Base-by-base conservation (phyloP, 2,888 invertebrate genomes). In the Athrips mouffetella region DNA sequence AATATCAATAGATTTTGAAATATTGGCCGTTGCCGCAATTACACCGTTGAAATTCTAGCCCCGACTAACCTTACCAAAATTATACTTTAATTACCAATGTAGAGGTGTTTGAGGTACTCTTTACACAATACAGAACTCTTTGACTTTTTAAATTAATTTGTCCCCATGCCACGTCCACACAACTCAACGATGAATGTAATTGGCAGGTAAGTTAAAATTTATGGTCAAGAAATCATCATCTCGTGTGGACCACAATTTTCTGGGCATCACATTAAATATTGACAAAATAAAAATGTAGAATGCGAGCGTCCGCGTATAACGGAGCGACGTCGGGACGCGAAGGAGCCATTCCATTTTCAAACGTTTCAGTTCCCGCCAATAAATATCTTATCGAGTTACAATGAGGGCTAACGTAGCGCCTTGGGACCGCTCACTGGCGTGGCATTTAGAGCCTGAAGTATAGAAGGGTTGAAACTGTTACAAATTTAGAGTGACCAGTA, bases 361-460 rank as follows among this genome's bases (percentile, higher is more conserved):
- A 83, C 76, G 80, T 76, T 82, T 75, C 73, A 80, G 83, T 83
- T 70, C 73, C 78, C 76, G 72, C 78, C 85, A 84, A 85, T 88
- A 88, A 86, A 88, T 87, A 87, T 82, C 76, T 86, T 87, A 87
- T 85, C 83, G 75, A 74, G 83, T 86, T 87, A 85, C 85, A 84
- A 82, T 83, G 74, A 77, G 76, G 77, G 76, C 72, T 79, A 75
- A 73, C 70, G 63, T 15, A 23, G 45, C 69, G 76, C 62, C 70
- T 25, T 60, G 75, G 79, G 80, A 77, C 64, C 63, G 62, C 61
- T 79, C 71, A 70, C 64, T 71, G 70, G 60, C 53, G 52, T 59
- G 52, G 54, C 55, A 57, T 59, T 63, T 60, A 59, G 56, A 57
- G 60, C 48, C 42, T 44, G 48, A 44, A 50, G 29, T 51, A 50